Percentiles rank a stretch among this genome's conserved stretches.
These are phyloP conservation scores for Gallinago stenura DNA, from an alignment of 2,797 vertebrate species.

Conservation along the genomic window DNA sequence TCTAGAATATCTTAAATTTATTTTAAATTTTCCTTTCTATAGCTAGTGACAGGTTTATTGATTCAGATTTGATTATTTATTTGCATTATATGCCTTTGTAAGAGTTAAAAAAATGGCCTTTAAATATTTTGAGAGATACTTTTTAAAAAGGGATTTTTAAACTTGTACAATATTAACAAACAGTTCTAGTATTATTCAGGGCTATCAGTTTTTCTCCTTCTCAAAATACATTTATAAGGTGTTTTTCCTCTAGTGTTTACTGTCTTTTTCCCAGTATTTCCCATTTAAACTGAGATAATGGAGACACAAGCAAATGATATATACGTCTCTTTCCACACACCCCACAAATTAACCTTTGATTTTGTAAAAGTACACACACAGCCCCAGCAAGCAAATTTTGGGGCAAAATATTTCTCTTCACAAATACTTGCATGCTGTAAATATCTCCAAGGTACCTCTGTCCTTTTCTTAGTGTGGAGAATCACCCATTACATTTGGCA, in stretches of 20 bases:
- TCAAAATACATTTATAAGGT: background rate
- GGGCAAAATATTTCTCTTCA: background rate
- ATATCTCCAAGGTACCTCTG: background rate
- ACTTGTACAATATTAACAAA: background rate
- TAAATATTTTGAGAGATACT: background rate
- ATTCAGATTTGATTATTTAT: background rate
- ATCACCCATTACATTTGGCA: background rate
- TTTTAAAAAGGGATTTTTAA: background rate
- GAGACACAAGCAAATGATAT: background rate
- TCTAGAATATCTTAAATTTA: background rate
- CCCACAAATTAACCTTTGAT: accelerated
- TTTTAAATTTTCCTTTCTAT: background rate
- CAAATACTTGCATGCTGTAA: background rate
- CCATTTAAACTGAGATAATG: background rate
- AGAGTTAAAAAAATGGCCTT: background rate
- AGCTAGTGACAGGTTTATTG: background rate
- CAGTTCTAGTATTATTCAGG: background rate
- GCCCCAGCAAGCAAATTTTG: background rate
- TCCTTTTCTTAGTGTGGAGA: background rate
- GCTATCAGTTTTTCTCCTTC: background rate
- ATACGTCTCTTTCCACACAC: background rate
- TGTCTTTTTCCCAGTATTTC: background rate
- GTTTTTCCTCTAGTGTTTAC: background rate
- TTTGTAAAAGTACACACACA: background rate
- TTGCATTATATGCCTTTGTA: background rate